phyloP scores from a whole-genome alignment of 2,113 vertebrate species.

The Lophotis ruficrista region DNA sequence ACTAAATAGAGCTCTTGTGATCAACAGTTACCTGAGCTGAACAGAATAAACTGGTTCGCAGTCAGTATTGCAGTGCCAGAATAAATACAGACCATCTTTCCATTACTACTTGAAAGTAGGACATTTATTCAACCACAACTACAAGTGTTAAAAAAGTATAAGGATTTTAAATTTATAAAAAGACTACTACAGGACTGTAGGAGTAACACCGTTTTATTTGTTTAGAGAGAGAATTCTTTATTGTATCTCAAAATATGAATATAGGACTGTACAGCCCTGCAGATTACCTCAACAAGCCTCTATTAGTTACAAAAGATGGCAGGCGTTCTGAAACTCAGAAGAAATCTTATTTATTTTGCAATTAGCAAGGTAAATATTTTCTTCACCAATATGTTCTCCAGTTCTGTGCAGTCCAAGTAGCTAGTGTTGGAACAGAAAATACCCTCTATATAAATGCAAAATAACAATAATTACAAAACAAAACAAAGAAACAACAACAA shows the following conservation, averaged over 20 bases:
- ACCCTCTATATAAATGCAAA: not conserved
- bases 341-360: not conserved
- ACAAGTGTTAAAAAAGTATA: slow-evolving; percentile 8
- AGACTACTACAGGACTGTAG: not conserved
- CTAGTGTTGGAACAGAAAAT: not conserved
- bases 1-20: slow-evolving; percentile 63
- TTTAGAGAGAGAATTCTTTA: not conserved
- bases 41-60: slow-evolving; percentile 56
- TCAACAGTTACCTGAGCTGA: slow-evolving; percentile 63
- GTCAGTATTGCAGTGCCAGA: slow-evolving; percentile 43
- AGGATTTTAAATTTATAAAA: slow-evolving; percentile 39
- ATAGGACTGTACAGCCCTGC: not conserved
- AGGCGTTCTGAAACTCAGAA: not conserved
- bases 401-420: not conserved
- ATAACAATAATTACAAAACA: not conserved
- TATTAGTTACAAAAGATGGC: not conserved
- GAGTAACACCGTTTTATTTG: not conserved
- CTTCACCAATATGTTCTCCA: not conserved
- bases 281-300: not conserved
- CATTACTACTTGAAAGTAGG: slow-evolving; percentile 22
- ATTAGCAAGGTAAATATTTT: not conserved
- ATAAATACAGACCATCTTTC: slow-evolving; percentile 59
- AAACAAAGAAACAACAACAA: not conserved
- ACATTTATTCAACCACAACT: slow-evolving; percentile 49
- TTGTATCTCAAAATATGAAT: not conserved